Evolutionary conservation across 2,888 invertebrate species (phyloP), one percentile per base, ranked within the genome.

Genomic region (Portevinia maculata): DNA sequence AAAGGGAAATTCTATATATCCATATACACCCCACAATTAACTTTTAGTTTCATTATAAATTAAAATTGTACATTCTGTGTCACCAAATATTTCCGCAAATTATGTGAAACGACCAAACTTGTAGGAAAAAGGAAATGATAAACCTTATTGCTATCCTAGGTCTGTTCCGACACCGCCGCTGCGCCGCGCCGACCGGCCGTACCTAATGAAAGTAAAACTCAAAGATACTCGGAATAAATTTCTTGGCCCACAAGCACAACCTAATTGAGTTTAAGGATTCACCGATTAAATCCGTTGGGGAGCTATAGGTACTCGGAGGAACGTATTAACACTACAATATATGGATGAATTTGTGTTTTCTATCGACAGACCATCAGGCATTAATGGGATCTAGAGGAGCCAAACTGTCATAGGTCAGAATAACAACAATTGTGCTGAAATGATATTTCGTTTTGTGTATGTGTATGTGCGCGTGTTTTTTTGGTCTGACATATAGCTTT

Each of bases 251-350:
- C 15, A 57, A 50, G 34, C 74, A 34, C 60, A 39, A 62, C 39
- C 74, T 74, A 74, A 79, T 74, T 79, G 67, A 79, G 60, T 74
- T 67, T 62, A 67, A 79, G 79, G 53, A 67, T 48, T 62, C 74
- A n/a, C 53, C 70, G 70, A 59, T 70, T 59, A 48, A 48, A 50
- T 59, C 59, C 59, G 11, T 48, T 46, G 24, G 24, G 34, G 37
- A 37, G 59, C 17, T 15, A n/a, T 24, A 24, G 32, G 37, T 21
- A 17, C 48, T 34, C 41, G 48, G 60, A 48, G 59, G 17, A 74
- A 50, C 46, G 39, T 74, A 60, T 48, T 44, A 13, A 24, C 34
- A 60, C 52, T 32, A 41, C 55, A 62, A 67, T 59, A 17, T 52
- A 44, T 24, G 6, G 48, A 73, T 55, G 46, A 79, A 79, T 73